Evolutionary conservation across 1,140 invertebrate species (phyloP).

Genomic region (Myzus persicae): DNA sequence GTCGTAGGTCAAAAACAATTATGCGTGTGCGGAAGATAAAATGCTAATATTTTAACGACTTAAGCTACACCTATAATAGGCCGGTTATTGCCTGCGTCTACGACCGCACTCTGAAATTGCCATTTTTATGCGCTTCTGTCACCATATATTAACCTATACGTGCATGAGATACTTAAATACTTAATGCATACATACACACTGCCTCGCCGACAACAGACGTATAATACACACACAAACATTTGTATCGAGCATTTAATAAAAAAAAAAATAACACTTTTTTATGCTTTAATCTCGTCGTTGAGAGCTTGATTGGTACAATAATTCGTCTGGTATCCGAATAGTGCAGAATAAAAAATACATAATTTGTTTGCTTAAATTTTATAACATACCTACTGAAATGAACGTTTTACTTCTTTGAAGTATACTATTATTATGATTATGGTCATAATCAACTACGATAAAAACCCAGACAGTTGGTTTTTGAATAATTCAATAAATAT

Average conservation of each 20-base stretch:
- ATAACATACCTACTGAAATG: not conserved
- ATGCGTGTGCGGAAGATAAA: constrained; percentile 46
- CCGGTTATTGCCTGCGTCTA: constrained; percentile 45
- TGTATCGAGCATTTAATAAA: constrained; percentile 27
- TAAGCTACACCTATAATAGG: constrained; percentile 33
- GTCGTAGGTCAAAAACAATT: constrained; percentile 56
- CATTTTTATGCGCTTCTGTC: constrained; percentile 52
- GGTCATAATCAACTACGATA: not conserved
- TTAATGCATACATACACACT: not conserved
- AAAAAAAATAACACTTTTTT: not conserved
- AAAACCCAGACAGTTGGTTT: not conserved
- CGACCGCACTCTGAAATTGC: constrained; percentile 46
- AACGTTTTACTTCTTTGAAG: not conserved
- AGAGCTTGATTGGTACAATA: not conserved
- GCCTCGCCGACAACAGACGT: not conserved
- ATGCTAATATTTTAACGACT: constrained; percentile 57
- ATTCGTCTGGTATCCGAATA: not conserved
- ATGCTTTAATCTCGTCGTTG: not conserved
- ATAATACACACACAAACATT: not conserved
- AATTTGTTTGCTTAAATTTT: not conserved
- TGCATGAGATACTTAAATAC: constrained; percentile 35
- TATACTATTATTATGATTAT: not conserved
- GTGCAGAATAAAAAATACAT: not conserved
- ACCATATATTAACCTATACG: constrained; percentile 44
- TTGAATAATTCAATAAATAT: too few species aligned